A percentile compares a stretch with the other conserved stretches of the same genome.
Conservation (phyloP, 1,140 invertebrate species). For the Stenopsyche tienmushanensis region DNA sequence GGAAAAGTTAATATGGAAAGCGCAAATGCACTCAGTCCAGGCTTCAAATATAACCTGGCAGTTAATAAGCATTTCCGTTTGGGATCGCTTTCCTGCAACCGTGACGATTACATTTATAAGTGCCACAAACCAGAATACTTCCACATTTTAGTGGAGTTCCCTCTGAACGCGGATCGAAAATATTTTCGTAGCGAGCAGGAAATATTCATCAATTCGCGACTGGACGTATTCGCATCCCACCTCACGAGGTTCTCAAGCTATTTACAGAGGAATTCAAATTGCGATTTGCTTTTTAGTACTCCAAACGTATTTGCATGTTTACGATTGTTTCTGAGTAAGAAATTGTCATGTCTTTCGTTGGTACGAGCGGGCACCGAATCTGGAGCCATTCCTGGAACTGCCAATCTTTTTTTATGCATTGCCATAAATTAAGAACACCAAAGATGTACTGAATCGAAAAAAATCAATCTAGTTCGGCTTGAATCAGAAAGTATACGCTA, state of each 20-base stretch:
- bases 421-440: no score
- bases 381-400: no score
- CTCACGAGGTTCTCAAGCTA: no score
- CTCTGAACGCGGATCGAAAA: neutral
- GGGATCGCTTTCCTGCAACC: constrained; percentile 1
- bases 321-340: neutral
- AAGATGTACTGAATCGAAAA: no score
- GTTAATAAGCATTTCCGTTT: constrained; percentile 22
- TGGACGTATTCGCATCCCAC: no score
- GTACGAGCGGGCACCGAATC: no score
- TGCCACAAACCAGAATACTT: neutral
- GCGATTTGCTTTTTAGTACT: neutral
- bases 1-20: constrained; percentile 3
- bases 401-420: no score
- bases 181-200: neutral
- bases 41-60: neutral
- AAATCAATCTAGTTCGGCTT: no score
- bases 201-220: neutral
- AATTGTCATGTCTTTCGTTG: neutral
- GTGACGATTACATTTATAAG: constrained; percentile 5
- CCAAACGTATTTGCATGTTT: neutral
- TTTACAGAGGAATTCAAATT: neutral
- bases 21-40: neutral
- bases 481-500: no score
- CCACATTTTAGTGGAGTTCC: constrained; percentile 14